Conservation (phyloP, 2,888 invertebrate species). For the Tholera decimalis region DNA sequence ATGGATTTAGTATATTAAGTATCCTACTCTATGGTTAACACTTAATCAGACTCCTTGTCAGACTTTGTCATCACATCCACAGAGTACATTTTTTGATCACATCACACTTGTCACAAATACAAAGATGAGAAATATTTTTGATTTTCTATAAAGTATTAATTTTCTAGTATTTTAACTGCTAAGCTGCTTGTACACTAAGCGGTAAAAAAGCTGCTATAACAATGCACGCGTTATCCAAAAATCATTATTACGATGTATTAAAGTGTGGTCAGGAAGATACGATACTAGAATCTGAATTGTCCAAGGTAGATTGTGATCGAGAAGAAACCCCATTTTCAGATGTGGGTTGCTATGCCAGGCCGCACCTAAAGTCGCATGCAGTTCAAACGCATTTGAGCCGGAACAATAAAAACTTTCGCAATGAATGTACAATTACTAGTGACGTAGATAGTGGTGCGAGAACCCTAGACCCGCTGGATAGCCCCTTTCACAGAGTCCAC, state of each 20-base stretch:
- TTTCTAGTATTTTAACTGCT: constrained; percentile 17
- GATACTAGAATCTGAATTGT: constrained; percentile 44
- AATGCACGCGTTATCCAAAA: constrained; percentile 43
- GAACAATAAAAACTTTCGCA: constrained; percentile 45
- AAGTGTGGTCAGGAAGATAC: constrained; percentile 42
- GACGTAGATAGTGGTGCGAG: neutral
- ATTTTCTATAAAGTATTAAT: constrained; percentile 18
- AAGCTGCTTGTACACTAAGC: neutral
- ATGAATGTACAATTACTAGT: constrained; percentile 42
- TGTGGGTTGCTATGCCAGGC: constrained; percentile 45
- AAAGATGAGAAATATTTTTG: constrained; percentile 6
- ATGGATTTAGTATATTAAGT: no score
- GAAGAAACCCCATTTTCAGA: constrained; percentile 20
- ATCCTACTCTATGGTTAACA: no score
- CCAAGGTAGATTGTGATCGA: constrained; percentile 2
- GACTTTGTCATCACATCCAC: no score
- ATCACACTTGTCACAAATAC: constrained; percentile 7
- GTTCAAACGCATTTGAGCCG: constrained; percentile 39
- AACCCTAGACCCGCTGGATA: neutral
- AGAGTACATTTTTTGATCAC: neutral
- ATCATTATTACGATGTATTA: constrained; percentile 37
- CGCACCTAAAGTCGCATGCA: constrained; percentile 35
- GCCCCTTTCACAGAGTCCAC: neutral
- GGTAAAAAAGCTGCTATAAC: neutral
- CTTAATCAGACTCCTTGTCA: no score